Evolutionary conservation across 2,113 vertebrate genomes (phyloP), one percentile per base, ranked within the genome.

Genomic region (Coptodon rendalli): DNA sequence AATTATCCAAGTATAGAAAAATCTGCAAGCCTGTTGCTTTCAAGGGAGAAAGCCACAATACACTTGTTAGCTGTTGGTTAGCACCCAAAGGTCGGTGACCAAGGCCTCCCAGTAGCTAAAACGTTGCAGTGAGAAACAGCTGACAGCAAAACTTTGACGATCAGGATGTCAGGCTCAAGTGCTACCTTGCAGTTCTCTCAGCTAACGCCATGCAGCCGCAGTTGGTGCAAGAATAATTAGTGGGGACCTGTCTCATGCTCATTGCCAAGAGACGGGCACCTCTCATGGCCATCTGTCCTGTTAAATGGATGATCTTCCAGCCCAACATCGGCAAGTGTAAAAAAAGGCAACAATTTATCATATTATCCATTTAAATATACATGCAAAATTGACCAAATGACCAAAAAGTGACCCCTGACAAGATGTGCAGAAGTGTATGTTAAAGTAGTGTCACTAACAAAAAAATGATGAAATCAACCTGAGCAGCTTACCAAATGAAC

Each of bases 401-500:
- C 19, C 19, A 29, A 76, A 48, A 11, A 11, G 24, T n/a, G 38
- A 63, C 6, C 8, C 14, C 22, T 73, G 29, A 63, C 40, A 82
- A 29, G 5, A 56, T 19, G 16, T 31, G 24, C 24, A 76, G 43
- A 50, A 48, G 14, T 27, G 13, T 29, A 29, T 29, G 40, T 16
- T 48, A 76, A 16, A 29, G 24, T 29, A 7, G 9, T 29, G 17
- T 31, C 48, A 34, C 29, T 29, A 78, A 31, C 45, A 78, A 50
- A 50, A 50, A 48, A 10, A 5, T 38, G 19, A 56, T 83, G 29
- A 82, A 56, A 82, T 2, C 9, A 73, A 31, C 57, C 31, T 52
- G 6, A 54, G 57, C 24, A 66, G 22, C 97, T 95, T 97, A 99
- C 99, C 99, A 99, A 92, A 99, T 96, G 94, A 99, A 99, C 96